Conservation (phyloP, 2,888 invertebrate species). For the Sphaerolaimus hirsutus region DNA sequence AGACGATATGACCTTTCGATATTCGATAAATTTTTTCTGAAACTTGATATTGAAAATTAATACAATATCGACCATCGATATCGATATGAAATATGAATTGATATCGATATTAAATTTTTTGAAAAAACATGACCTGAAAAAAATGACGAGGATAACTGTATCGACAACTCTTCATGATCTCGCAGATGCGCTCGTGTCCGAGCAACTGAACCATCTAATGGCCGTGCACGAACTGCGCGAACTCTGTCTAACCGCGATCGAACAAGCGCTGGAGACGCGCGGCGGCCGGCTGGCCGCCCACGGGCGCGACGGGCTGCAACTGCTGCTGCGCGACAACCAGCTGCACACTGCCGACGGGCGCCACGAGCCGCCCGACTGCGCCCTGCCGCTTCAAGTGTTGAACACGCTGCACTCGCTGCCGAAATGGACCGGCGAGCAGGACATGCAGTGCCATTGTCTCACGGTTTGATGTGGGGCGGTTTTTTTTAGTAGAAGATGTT, state of each 20-base stretch:
- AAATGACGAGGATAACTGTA: too few species aligned
- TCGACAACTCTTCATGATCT: too few species aligned
- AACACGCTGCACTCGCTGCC: conserved; percentile 56
- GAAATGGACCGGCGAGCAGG: conserved; percentile 58
- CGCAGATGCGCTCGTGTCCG: not conserved
- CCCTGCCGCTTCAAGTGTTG: conserved; percentile 37
- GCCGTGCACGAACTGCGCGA: not conserved
- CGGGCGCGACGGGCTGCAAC: not conserved
- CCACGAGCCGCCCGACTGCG: not conserved
- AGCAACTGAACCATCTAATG: not conserved
- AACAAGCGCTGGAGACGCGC: not conserved
- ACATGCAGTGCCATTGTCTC: conserved; percentile 38
- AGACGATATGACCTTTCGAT: not conserved
- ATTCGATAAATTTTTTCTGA: not conserved
- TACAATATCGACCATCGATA: too few species aligned
- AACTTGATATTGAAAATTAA: too few species aligned
- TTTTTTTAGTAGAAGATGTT: not conserved
- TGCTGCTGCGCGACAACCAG: not conserved
- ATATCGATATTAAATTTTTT: too few species aligned
- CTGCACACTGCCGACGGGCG: not conserved
- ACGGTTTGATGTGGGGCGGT: conserved; percentile 35
- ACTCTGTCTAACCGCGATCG: not conserved
- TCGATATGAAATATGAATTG: too few species aligned
- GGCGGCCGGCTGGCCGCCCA: not conserved
- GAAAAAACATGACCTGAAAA: too few species aligned